phyloP scores from a whole-genome alignment of 37 sponge, comb jelly and placozoan genomes.

The Crambe crambe region DNA sequence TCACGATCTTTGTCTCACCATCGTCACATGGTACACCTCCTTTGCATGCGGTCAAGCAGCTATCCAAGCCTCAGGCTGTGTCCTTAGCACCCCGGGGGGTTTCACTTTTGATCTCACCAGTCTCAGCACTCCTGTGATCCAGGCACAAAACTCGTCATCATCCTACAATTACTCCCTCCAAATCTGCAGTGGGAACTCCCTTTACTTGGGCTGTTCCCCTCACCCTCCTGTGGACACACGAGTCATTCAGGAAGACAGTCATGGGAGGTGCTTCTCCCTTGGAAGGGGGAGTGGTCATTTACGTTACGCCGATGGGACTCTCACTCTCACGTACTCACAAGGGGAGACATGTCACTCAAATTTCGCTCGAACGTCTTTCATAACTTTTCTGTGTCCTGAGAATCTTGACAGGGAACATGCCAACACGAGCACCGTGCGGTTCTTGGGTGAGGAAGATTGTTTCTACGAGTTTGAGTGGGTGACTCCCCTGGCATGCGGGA shows the following conservation, averaged over 20 bases:
- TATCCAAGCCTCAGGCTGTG: slow-evolving; percentile 33
- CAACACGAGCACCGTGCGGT: slow-evolving; percentile 14
- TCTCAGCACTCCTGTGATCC: background rate
- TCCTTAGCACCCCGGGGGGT: slow-evolving; percentile 17
- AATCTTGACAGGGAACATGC: background rate
- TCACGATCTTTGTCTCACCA: slow-evolving; percentile 33
- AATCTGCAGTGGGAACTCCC: slow-evolving; percentile 27
- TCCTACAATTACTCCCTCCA: slow-evolving; percentile 22
- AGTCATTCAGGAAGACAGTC: slow-evolving; percentile 21
- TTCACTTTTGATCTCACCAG: slow-evolving; percentile 44
- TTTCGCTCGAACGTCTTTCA: slow-evolving; percentile 55
- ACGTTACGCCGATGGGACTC: slow-evolving; percentile 55
- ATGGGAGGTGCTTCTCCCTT: slow-evolving; percentile 29
- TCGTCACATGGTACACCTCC: slow-evolving; percentile 52
- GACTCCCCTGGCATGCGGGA: slow-evolving; percentile 53
- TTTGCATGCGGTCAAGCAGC: slow-evolving; percentile 43
- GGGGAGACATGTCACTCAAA: slow-evolving; percentile 66
- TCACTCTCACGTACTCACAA: slow-evolving; percentile 38
- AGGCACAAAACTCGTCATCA: background rate
- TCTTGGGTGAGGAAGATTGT: slow-evolving; percentile 58
- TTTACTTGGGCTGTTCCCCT: slow-evolving; percentile 12
- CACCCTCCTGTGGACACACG: background rate
- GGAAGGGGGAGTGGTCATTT: slow-evolving; percentile 41
- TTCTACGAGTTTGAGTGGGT: slow-evolving; percentile 78
- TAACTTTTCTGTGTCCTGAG: slow-evolving; percentile 57